Base-by-base conservation (phyloP, 2,888 invertebrate genomes). In the Hydraecia micacea region DNA sequence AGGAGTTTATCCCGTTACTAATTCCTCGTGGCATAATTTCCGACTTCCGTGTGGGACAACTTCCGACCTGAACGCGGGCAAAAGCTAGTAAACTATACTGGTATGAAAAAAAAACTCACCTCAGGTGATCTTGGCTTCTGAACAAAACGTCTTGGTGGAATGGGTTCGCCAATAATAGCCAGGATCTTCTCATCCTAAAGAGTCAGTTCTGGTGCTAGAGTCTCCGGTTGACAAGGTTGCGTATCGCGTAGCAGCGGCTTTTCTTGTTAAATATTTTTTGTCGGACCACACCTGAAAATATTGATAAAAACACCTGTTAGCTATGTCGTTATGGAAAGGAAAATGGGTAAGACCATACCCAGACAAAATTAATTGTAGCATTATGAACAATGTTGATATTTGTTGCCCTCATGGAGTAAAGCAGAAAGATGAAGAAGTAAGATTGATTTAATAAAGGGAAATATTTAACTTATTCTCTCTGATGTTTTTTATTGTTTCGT, bases 231-330 rank as follows among this genome's bases (percentile, higher is more conserved):
- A 18, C 32, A 65, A 58, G 8, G 39, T 39, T 15, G 65, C 21
- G 7, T n/a, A 49, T 39, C 76, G 21, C 13, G 25, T 42, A 0
- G 66, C 66, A 1, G 76, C 77, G 4, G 79, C 52, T 76, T 82
- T 82, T 42, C 66, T 66, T 52, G 66, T 75, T 25, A 79, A 39
- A 60, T 82, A 82, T 18, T 79, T 82, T 42, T 66, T 76, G 7
- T 76, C 82, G 0, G 66, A 65, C 79, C 79, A 79, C 0, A 82
- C 76, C 82, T 79, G 25, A 13, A 82, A 79, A 21, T 21, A 25
- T 69, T 18, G 32, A 25, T 15, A 69, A 32, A 49, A 25, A 1
- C 0, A 28, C 2, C 28, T 60, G 60, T 25, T 55, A 25, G 25
- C 25, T 8, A 25, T 9, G 25, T 25, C 25, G 3, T 55, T 9